A percentile compares a stretch with the other conserved stretches of the same genome.
Conservation (phyloP, 2,888 invertebrate genomes). For the Syrphus vitripennis region DNA sequence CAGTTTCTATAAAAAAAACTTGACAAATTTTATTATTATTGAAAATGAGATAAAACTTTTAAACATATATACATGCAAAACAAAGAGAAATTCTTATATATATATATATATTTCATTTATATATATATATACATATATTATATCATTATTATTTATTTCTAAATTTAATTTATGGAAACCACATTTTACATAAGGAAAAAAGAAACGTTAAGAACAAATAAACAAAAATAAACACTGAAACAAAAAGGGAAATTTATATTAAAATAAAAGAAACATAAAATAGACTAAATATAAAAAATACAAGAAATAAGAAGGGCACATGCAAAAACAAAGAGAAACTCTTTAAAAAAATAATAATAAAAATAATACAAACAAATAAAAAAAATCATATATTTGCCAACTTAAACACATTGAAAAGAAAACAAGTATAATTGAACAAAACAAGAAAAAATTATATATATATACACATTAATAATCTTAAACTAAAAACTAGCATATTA, state of each 20-base stretch:
- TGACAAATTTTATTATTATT: conserved; percentile 74
- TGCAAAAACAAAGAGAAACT: conserved; percentile 60
- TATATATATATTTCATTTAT: conserved; percentile 72
- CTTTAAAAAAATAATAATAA: conserved; percentile 34
- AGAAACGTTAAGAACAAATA: conserved; percentile 32
- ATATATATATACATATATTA: conserved; percentile 72
- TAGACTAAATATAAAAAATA: conserved; percentile 53
- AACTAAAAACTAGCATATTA: conserved; percentile 57
- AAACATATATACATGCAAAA: conserved; percentile 72
- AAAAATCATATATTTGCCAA: conserved; percentile 63
- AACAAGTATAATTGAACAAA: conserved; percentile 30
- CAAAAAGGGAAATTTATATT: conserved; percentile 52
- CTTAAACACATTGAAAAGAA: conserved; percentile 52
- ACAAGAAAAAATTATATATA: conserved; percentile 42
- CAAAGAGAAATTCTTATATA: too few species aligned
- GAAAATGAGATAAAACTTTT: conserved; percentile 65
- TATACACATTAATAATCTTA: conserved; percentile 58
- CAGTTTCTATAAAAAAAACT: conserved; percentile 77
- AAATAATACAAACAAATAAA: conserved; percentile 12
- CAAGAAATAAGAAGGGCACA: conserved; percentile 62
- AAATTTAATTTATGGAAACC: conserved; percentile 58
- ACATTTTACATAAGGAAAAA: conserved; percentile 33
- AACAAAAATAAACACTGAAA: conserved; percentile 45
- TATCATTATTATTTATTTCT: conserved; percentile 68
- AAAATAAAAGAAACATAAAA: conserved; percentile 31